These are phyloP conservation scores for Doryteuthis pealeii DNA, from an alignment of 1,140 invertebrate species.

Conservation along the genomic window DNA sequence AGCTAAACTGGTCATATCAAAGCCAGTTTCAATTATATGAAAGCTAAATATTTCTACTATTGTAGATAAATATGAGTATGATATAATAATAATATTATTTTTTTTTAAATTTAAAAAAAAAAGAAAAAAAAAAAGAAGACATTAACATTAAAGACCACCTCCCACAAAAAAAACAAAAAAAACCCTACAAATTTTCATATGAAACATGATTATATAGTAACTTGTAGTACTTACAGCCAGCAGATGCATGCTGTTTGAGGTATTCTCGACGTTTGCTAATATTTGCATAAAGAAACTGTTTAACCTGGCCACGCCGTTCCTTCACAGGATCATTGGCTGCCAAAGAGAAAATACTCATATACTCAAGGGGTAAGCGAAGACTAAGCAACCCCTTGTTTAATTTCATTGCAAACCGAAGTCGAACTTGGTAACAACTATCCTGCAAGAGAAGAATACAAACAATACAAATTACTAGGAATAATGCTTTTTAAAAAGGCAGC, in stretches of 20 bases:
- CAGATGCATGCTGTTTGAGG: constrained; percentile 67
- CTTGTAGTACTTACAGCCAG: constrained; percentile 32
- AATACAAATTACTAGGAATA: constrained; percentile 8
- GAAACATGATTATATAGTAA: no score
- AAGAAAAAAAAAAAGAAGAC: no score
- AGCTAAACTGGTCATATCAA: no score
- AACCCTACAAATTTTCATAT: no score
- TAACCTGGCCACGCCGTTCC: constrained; percentile 69
- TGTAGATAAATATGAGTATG: no score
- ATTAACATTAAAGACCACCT: no score
- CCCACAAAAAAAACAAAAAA: no score
- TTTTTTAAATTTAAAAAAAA: no score
- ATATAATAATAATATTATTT: no score
- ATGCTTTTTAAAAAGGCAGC: background rate
- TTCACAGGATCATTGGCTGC: constrained; percentile 82
- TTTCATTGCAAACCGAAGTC: constrained; percentile 86
- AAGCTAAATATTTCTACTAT: no score
- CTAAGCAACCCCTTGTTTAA: constrained; percentile 82
- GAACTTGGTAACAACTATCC: constrained; percentile 87
- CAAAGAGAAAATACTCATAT: constrained; percentile 93
- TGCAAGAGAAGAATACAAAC: constrained; percentile 50
- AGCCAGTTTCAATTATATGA: no score
- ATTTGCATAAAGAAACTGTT: constrained; percentile 80
- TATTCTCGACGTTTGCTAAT: constrained; percentile 89
- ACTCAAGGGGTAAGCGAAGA: constrained; percentile 80